phyloP scores from a whole-genome alignment of 2,797 vertebrate species.

The Semaprochilodus insignis region DNA sequence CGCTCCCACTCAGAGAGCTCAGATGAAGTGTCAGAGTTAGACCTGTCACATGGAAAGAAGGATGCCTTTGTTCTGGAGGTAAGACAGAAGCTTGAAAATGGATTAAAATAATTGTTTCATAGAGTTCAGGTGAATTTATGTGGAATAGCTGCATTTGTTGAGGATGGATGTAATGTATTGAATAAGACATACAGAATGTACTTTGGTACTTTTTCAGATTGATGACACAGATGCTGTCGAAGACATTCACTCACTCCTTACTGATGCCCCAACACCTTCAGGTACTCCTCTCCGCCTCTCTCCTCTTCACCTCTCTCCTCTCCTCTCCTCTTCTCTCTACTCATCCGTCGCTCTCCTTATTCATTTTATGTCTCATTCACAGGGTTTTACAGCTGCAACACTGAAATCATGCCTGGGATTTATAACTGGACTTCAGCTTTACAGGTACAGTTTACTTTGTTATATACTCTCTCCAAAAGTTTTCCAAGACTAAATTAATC shows the following conservation, averaged over 20 bases:
- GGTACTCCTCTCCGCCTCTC: constrained; percentile 72
- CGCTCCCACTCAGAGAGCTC: constrained; percentile 98
- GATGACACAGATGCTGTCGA: constrained; percentile 98
- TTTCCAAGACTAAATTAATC: too few relatives aligned
- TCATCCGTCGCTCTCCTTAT: background rate
- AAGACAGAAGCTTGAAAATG: background rate
- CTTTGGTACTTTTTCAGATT: constrained; percentile 78
- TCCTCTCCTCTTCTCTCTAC: background rate
- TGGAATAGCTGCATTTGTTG: background rate
- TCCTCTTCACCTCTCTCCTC: background rate
- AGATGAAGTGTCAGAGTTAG: constrained; percentile 93
- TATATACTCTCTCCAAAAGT: background rate
- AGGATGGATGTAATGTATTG: background rate
- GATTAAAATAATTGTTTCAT: background rate
- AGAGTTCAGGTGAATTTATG: background rate
- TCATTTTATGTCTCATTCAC: constrained; percentile 23
- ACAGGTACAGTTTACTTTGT: constrained; percentile 80
- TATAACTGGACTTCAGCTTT: constrained; percentile 95
- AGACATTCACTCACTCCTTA: constrained; percentile 94
- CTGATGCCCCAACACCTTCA: constrained; percentile 87
- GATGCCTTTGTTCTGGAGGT: constrained; percentile 98
- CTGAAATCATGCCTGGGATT: constrained; percentile 97
- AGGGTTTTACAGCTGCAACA: constrained; percentile 99
- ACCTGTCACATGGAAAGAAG: constrained; percentile 97
- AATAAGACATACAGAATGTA: background rate